phyloP scores from a whole-genome alignment of 1,140 invertebrate genomes.

The Cyphomyrmex costatus region DNA sequence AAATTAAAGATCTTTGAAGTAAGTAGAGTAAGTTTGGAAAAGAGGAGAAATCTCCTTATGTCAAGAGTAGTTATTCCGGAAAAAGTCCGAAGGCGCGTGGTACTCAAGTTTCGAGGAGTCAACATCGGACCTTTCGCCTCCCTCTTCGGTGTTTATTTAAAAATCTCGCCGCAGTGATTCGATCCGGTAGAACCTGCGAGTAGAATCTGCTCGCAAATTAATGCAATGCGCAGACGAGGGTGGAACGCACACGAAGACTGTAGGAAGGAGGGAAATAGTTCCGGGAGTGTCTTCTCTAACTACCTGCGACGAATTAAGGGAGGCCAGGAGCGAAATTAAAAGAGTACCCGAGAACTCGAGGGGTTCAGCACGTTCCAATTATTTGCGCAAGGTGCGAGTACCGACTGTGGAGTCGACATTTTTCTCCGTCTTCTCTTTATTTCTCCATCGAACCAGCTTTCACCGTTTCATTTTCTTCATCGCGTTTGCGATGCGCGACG shows the following conservation, averaged over 20 bases:
- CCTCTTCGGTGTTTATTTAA: slow-evolving; percentile 14
- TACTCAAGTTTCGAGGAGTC: slow-evolving; percentile 56
- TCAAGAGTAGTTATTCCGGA: slow-evolving; percentile 59
- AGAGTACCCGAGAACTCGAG: slow-evolving; percentile 72
- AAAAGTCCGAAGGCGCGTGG: slow-evolving; percentile 39
- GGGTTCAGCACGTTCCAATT: slow-evolving; percentile 80
- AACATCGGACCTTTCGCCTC: slow-evolving; percentile 11
- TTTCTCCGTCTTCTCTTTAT: slow-evolving; percentile 44
- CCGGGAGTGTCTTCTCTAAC: slow-evolving; percentile 71
- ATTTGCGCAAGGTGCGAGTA: slow-evolving; percentile 73
- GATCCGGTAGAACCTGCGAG: slow-evolving; percentile 28
- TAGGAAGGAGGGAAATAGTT: slow-evolving; percentile 33
- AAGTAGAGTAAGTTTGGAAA: slow-evolving; percentile 20
- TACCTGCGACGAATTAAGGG: slow-evolving; percentile 78
- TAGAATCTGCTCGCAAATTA: slow-evolving; percentile 60
- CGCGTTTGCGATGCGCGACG: slow-evolving; percentile 44
- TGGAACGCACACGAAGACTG: slow-evolving; percentile 30
- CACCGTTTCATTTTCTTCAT: slow-evolving; percentile 62
- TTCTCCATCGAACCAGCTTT: slow-evolving; percentile 45
- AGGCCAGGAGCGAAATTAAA: slow-evolving; percentile 76
- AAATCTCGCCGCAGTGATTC: slow-evolving; percentile 23
- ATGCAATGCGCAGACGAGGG: slow-evolving; percentile 63
- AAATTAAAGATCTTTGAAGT: slow-evolving; percentile 57
- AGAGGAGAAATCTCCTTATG: slow-evolving; percentile 43
- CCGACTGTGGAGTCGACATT: slow-evolving; percentile 61